Evolutionary conservation across 2,888 invertebrate genomes (phyloP), one percentile per base, ranked within the genome.

Genomic region (Steromphala cineraria): DNA sequence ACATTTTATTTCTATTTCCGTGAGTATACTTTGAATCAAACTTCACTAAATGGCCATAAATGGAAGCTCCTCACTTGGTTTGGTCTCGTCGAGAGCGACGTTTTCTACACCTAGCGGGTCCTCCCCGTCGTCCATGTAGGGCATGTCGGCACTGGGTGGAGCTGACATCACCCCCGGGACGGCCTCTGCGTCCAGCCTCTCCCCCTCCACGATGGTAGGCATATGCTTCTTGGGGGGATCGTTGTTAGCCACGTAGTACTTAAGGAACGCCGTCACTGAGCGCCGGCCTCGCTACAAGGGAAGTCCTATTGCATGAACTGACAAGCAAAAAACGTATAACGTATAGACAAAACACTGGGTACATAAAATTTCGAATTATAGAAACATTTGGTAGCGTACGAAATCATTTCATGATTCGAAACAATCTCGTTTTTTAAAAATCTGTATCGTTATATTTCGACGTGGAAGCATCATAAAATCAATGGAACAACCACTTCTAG

Each of bases 231-330:
- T 86, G 1, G 80, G 53, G 28, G 83, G 81, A 10, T 85, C 78
- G 46, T 85, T 84, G 8, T 80, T 77, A 8, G 84, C 87, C 17
- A 89, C 87, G 75, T 86, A 90, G 62, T 89, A 89, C 53, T 84
- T 86, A 24, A 92, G 85, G 83, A 90, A 92, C 36, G 89, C 85
- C 79, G 88, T 87, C 5, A 90, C 89, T 5, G 91, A 88, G 36
- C 85, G 81, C 71, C 86, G 84, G n/a, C 92, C 92, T 90, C 91
- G 90, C 92, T 92, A 89, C 2, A 86, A 87, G 24, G 24, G 2
- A 53, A 21, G 17, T 36, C 2, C 2, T 5, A 46, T 46, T 46
- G 10, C 4, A 46, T 10, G 10, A 13, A 46, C 46, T 8, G 7
- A 10, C 46, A 46, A 5, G 13, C 13, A 36, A 2, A 36, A 36